These are phyloP conservation scores for Semibalanus balanoides DNA, from an alignment of 1,140 invertebrate species.

Conservation along the genomic window DNA sequence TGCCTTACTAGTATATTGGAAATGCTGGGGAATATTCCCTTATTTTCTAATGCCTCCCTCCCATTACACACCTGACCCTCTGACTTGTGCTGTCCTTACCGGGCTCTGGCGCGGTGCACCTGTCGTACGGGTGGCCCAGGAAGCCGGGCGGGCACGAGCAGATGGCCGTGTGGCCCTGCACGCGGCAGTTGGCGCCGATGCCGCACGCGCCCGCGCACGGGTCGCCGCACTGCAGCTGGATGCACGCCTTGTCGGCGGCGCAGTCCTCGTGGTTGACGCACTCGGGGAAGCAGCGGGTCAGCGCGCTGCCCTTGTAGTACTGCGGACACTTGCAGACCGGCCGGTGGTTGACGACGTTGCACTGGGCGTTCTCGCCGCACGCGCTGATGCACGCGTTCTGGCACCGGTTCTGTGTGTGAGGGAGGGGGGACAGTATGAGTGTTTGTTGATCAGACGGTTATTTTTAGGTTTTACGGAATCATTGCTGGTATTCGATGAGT, in stretches of 20 bases:
- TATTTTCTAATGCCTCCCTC: too few species aligned
- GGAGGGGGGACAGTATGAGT: background rate
- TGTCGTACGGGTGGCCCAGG: slow-evolving; percentile 69
- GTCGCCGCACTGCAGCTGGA: slow-evolving; percentile 57
- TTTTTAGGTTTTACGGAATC: too few species aligned
- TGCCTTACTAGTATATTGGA: too few species aligned
- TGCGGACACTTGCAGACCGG: slow-evolving; percentile 53
- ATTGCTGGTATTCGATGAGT: too few species aligned
- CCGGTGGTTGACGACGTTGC: slow-evolving; percentile 22
- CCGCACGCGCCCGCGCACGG: slow-evolving; percentile 59
- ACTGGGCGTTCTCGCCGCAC: slow-evolving; percentile 26
- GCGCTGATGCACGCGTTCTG: slow-evolving; percentile 23
- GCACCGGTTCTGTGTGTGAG: slow-evolving; percentile 22
- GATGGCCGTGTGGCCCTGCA: slow-evolving; percentile 54
- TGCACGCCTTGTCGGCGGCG: slow-evolving; percentile 39
- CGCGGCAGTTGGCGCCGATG: slow-evolving; percentile 58
- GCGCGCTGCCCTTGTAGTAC: slow-evolving; percentile 38
- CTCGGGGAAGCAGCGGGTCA: slow-evolving; percentile 26
- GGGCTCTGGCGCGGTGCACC: slow-evolving; percentile 56
- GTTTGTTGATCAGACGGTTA: too few species aligned
- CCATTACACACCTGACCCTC: too few species aligned
- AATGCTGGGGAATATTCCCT: too few species aligned
- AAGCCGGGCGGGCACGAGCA: slow-evolving; percentile 71
- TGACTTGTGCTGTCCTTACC: slow-evolving; percentile 10
- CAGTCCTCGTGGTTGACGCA: slow-evolving; percentile 29